Conservation (phyloP, 2,797 vertebrate genomes). For the Tauraco hartlaubi region DNA sequence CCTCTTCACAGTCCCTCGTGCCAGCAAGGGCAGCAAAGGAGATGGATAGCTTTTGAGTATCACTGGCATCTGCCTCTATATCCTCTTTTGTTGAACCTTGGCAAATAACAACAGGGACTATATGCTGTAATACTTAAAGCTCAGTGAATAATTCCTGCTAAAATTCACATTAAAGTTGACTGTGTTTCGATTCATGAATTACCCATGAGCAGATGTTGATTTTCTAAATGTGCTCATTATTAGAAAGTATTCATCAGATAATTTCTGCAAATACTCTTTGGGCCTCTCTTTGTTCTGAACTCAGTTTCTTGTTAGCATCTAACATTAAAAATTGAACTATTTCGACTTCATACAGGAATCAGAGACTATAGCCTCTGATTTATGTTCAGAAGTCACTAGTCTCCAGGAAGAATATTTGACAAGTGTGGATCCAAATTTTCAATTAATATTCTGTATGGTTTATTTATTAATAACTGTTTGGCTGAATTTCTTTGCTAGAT, state of each 20-base stretch:
- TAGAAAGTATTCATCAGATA: neutral
- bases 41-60: neutral
- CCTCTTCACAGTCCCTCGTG: neutral
- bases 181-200: neutral
- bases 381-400: neutral
- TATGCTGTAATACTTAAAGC: neutral
- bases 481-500: neutral
- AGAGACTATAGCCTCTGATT: neutral
- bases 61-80: neutral
- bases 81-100: neutral
- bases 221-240: neutral
- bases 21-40: neutral
- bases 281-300: neutral
- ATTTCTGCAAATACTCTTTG: neutral
- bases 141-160: neutral
- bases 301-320: neutral
- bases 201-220: constrained; percentile 9
- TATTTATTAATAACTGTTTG: neutral
- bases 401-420: neutral
- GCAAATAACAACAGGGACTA: neutral
- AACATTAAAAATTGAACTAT: neutral
- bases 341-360: neutral
- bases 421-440: neutral
- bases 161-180: neutral
- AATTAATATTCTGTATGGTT: neutral